Base-by-base conservation (phyloP, 2,113 vertebrate genomes). In the Syngnathus scovelli region DNA sequence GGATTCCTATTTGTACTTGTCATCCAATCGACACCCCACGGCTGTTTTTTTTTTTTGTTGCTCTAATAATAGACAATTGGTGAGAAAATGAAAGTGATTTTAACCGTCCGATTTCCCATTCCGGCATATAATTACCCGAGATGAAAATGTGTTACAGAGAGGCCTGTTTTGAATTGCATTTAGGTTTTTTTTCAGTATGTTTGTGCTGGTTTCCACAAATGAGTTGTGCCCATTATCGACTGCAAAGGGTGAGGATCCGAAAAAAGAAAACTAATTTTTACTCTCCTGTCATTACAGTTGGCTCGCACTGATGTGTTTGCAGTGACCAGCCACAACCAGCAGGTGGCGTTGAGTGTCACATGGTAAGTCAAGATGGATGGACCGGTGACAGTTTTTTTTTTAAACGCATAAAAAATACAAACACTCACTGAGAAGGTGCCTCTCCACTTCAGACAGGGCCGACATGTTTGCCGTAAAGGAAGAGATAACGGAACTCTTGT, bases 381-480 rank as follows among this genome's bases (percentile, higher is more conserved):
- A 7, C 9, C 49, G n/a, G 3, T 51, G 10, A 7, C 7, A 1
- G 3, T 21, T 4, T 52, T 9, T 13, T 16, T 15, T 15, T 1
- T 0, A 16, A 16, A 16, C 4, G 5, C 13, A 46, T 5, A 0
- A 46, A 46, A 0, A 5, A 46, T 1, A 13, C 12, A 48, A 46
- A 16, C 62, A 86, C 91, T 90, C 76, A 92, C 91, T 75, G 23
- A 90, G 84, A 79, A 92, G 86, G 44, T 89, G 81, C 73, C 78
- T 88, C 71, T 90, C 88, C 23, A 79, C 52, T 54, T 90, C 88
- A 48, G 87, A 84, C 73, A 88, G 73, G 60, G 79, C 74, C 58
- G 90, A 88, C 65, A 86, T 83, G 59, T 92, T 86, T 64, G 76
- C 85, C 12, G 76, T 83, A 77, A 90, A 91, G n/a, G 86, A 79